These are phyloP conservation scores for Pseudococcus longispinus DNA, from an alignment of 2,888 invertebrate species.

Conservation along the genomic window DNA sequence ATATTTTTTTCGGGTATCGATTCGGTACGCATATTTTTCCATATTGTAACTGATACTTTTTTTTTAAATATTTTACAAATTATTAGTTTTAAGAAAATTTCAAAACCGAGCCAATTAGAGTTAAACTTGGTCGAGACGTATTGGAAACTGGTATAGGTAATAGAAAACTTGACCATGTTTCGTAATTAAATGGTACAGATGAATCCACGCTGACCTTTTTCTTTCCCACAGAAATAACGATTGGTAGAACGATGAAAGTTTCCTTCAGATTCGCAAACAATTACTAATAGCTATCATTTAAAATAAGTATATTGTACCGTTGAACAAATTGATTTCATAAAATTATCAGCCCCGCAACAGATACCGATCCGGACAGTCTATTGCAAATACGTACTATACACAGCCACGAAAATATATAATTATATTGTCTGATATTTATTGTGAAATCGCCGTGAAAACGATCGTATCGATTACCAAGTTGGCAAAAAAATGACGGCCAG, in stretches of 20 bases:
- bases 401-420: constrained; percentile 6
- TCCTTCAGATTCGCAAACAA: constrained; percentile 6
- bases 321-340: constrained; percentile 11
- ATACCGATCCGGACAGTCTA: background rate
- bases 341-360: background rate
- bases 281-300: background rate
- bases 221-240: constrained; percentile 5
- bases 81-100: background rate
- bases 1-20: background rate
- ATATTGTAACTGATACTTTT: background rate
- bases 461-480: background rate
- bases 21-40: background rate
- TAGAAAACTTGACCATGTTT: constrained; percentile 16
- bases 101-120: background rate
- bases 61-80: background rate
- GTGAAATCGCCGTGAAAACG: constrained; percentile 2
- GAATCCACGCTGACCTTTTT: background rate
- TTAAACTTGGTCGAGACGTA: background rate
- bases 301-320: constrained; percentile 5
- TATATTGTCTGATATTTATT: background rate
- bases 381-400: too few species aligned
- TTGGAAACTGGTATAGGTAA: background rate
- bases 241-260: background rate
- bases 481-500: background rate
- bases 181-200: background rate